Evolutionary conservation across 2,888 invertebrate genomes (phyloP), one percentile per base, ranked within the genome.

Genomic region (Eubasilissa splendida): DNA sequence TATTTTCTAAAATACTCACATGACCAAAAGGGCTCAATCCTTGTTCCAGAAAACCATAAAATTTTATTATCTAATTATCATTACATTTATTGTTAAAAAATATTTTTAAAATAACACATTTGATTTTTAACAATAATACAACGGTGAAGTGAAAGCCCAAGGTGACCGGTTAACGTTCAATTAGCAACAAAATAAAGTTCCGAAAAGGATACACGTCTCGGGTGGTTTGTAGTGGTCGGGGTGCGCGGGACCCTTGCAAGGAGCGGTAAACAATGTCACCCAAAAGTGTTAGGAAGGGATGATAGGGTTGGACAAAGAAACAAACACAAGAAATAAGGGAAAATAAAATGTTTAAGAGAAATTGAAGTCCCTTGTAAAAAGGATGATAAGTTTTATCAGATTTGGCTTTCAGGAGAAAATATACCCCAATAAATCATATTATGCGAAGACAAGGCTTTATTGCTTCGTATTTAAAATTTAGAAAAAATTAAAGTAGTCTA

Each of bases 231-330:
- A 75, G 71, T 58, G 76, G 77, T 81, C 74, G 65, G 81, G 66
- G 50, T 80, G 77, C 77, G 58, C 66, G 65, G 56, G 73, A 77
- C 53, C 76, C 42, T 33, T 56, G 79, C 56, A 53, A 66, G 78
- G 63, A 80, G 59, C 76, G 70, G 81, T 81, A 79, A 79, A 83
- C 82, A 80, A 79, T 79, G 78, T 78, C 78, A 73, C 74, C 77
- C 82, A 80, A 80, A 74, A 80, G 82, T 77, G 80, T 75, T 68
- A 65, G 73, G 71, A 77, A 79, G 77, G 68, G 77, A 75, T 78
- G 70, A 75, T 42, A 53, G 65, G 73, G 54, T 56, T 56, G 42
- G 71, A 73, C 71, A 70, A 77, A 77, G 70, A 73, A 42, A 73
- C 58, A n/a, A 31, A 73, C 56, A 52, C 42, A n/a, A 14, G 31